Base-by-base conservation (phyloP, 2,113 vertebrate species). In the Eclectus roratus region DNA sequence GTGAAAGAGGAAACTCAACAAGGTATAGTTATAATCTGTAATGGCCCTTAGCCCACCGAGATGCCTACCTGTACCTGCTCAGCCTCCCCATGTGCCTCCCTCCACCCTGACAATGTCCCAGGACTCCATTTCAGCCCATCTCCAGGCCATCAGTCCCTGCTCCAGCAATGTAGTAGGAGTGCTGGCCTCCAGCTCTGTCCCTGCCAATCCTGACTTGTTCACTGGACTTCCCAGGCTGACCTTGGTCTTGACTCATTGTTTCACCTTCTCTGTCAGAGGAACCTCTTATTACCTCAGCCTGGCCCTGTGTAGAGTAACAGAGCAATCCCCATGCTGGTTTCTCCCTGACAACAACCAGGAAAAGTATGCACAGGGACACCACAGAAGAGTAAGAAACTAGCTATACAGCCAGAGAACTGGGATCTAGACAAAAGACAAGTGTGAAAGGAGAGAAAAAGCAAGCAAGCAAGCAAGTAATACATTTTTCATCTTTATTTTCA, bases 271-370 rank as follows among this genome's bases (percentile, higher is more conserved):
- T n/a, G 14, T 28, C 16, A 20, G 43, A 72, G 44, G 29, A 91
- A 49, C 4, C 23, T 35, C 23, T 43, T 49, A 11, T 13, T 39
- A 65, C 7, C 15, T 11, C 1, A 1, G 2, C 3, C 25, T 60
- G 60, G 24, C 5, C 5, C 28, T 46, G 4, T 1, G 2, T 0
- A 1, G 6, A 10, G 2, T 35, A 73, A 8, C 1, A 5, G 15
- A 85, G 17, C 27, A 56, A 78, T 6, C 4, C 4, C 28, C 1
- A 1, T 1, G 1, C 60, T 41, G 33, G 23, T 8, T 60, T 2
- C 5, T 81, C 20, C 29, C 18, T 87, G 28, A 28, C 2, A 44
- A 41, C 11, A 53, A 27, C 25, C 24, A 49, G 41, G 28, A 72
- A 47, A 56, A 13, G 0, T 44, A 9, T 4, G 5, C 0, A 11